Percentiles rank a stretch among this genome's conserved stretches.
Conservation (phyloP, 2,113 vertebrate genomes). For the Panthera uncia region DNA sequence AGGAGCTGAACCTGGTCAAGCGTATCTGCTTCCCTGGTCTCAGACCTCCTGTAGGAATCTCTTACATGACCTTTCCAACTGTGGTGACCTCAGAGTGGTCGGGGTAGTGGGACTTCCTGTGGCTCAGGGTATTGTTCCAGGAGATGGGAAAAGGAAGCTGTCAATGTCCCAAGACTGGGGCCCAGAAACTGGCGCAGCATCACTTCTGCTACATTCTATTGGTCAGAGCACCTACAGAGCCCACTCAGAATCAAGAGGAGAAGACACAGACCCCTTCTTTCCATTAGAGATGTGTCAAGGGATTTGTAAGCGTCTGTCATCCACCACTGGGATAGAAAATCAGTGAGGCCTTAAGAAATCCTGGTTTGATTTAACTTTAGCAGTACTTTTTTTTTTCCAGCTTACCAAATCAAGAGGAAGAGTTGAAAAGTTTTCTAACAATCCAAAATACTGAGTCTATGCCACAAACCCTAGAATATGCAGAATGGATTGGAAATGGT, state of each 20-base stretch:
- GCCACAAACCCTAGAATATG: neutral
- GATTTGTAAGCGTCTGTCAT: neutral
- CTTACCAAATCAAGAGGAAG: neutral
- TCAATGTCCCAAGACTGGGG: neutral
- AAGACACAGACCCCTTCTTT: neutral
- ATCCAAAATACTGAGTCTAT: neutral
- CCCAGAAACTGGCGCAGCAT: neutral
- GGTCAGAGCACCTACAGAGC: too few relatives aligned
- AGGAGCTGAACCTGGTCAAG: neutral
- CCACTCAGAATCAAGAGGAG: neutral
- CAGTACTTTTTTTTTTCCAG: neutral
- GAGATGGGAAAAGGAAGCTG: neutral
- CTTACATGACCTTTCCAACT: neutral
- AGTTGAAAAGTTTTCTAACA: neutral
- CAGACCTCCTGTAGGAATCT: neutral
- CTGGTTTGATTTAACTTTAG: neutral
- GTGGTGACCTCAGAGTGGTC: accelerated
- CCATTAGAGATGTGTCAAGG: too few relatives aligned
- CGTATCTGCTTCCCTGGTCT: neutral
- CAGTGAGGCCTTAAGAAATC: neutral
- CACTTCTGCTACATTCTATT: neutral
- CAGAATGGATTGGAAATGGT: neutral
- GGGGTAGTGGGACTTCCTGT: neutral
- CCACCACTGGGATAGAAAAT: neutral
- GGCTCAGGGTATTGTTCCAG: neutral